Conservation (phyloP, 2,888 invertebrate genomes). For the Rotaria sp. region DNA sequence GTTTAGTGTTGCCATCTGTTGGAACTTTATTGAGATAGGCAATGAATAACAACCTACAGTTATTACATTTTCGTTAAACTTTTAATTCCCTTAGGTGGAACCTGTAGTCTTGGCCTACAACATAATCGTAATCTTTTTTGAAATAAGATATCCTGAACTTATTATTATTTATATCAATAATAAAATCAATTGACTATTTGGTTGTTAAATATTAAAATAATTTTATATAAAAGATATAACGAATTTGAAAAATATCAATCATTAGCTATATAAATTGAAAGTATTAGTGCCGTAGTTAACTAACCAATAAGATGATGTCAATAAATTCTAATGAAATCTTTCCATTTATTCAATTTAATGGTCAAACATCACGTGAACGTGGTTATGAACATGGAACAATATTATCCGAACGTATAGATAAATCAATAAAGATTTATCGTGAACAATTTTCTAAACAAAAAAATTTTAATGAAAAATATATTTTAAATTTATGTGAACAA, state of each 20-base stretch:
- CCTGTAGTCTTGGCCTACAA: no score
- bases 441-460: neutral
- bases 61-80: no score
- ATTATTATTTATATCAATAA: neutral
- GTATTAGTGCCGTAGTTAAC: neutral
- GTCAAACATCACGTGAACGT: neutral
- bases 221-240: neutral
- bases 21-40: no score
- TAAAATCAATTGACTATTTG: neutral
- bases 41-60: no score
- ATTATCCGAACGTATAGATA: neutral
- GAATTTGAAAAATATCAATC: neutral
- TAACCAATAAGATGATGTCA: neutral
- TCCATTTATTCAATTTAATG: neutral
- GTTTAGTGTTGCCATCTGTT: no score
- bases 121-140: no score
- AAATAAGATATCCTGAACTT: no score
- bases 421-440: neutral
- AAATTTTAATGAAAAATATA: neutral
- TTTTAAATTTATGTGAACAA: slow-evolving; percentile 1
- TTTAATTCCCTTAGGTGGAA: no score
- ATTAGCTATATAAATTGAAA: neutral
- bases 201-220: neutral
- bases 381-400: slow-evolving; percentile 21
- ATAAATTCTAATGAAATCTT: neutral